A percentile compares a stretch with the other conserved stretches of the same genome.
These are phyloP conservation scores for Caenorhabditis drosophilae DNA, from an alignment of 2,888 invertebrate species.

Conservation along the genomic window DNA sequence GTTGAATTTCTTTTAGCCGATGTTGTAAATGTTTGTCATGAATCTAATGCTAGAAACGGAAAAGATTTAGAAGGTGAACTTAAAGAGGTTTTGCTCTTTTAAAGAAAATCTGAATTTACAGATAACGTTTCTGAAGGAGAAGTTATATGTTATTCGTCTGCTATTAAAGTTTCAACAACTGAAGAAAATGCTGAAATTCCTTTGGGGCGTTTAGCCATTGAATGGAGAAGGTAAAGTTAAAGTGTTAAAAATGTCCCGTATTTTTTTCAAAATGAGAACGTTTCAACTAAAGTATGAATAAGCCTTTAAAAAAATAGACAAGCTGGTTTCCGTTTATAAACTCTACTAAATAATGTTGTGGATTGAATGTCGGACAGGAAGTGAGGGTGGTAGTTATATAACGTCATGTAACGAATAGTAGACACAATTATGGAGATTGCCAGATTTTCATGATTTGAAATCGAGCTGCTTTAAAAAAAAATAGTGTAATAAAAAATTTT, in stretches of 20 bases:
- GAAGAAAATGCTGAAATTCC: conserved; percentile 47
- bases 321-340: too few species aligned
- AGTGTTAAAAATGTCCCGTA: background rate
- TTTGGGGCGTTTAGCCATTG: conserved; percentile 45
- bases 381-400: background rate
- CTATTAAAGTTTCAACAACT: conserved; percentile 19
- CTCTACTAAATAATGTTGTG: too few species aligned
- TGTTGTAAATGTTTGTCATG: conserved; percentile 15
- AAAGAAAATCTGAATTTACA: too few species aligned
- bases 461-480: too few species aligned
- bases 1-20: conserved; percentile 50
- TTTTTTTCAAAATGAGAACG: conserved; percentile 1
- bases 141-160: conserved; percentile 36
- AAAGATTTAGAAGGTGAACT: conserved; percentile 26
- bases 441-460: too few species aligned
- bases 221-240: conserved; percentile 44
- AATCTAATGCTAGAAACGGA: conserved; percentile 11
- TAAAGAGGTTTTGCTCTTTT: too few species aligned
- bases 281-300: background rate
- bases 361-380: background rate
- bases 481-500: too few species aligned
- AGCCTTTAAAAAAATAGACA: too few species aligned
- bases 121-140: conserved; percentile 34
- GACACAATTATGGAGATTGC: too few species aligned
- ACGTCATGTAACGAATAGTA: too few species aligned